phyloP scores from a whole-genome alignment of 1,140 invertebrate genomes.

The Mylabris phalerata region DNA sequence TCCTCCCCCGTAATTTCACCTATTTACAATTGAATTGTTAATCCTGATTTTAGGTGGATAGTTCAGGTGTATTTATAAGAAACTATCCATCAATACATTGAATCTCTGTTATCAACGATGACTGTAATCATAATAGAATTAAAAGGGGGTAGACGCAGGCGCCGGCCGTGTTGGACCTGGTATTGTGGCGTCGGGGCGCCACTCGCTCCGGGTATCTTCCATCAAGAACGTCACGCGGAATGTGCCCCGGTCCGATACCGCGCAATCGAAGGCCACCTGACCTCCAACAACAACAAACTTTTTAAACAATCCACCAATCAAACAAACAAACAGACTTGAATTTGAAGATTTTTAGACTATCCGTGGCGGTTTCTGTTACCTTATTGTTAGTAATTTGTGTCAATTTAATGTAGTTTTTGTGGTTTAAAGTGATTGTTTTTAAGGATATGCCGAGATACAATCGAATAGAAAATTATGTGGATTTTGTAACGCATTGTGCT shows the following conservation, averaged over 20 bases:
- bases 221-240: conserved; percentile 18
- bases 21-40: too few relatives aligned
- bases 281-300: neutral
- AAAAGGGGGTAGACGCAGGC: conserved; percentile 24
- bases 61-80: conserved; percentile 2
- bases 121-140: conserved; percentile 28
- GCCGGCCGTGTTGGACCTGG: conserved; percentile 14
- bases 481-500: conserved; percentile 12
- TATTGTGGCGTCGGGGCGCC: conserved; percentile 26
- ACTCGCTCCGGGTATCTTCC: conserved; percentile 19
- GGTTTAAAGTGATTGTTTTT: neutral
- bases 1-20: too few relatives aligned
- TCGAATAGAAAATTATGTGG: conserved; percentile 9
- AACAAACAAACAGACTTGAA: too few relatives aligned
- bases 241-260: conserved; percentile 16
- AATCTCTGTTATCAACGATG: conserved; percentile 30
- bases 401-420: neutral
- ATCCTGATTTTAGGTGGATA: too few relatives aligned
- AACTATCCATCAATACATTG: conserved; percentile 22
- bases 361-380: too few relatives aligned
- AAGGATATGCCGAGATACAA: neutral
- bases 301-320: too few relatives aligned
- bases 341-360: too few relatives aligned
- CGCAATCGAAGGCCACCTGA: conserved; percentile 20
- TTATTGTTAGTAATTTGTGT: too few relatives aligned